Base-by-base conservation (phyloP, 2,797 vertebrate species). In the Semotilus atromaculatus region DNA sequence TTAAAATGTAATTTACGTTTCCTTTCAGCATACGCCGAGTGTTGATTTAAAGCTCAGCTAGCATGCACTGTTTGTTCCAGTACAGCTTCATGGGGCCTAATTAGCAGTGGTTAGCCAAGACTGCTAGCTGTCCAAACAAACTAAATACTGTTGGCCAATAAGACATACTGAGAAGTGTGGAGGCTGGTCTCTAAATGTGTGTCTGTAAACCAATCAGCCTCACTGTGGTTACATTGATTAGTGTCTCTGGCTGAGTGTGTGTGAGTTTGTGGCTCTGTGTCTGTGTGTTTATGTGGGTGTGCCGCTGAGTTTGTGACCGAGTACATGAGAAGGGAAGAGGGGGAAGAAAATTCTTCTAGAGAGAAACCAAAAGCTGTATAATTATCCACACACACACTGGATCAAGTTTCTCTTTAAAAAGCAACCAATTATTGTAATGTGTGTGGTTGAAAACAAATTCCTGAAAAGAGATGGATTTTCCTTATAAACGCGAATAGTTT, bases 1-100 rank as follows among this genome's bases (percentile, higher is more conserved):
- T 90, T 90, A 89, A 90, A 90, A 89, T 86, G 88, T 86, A 90
- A 90, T 89, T 88, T 84, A 89, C 85, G 89, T 90, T 18, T 88
- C 81, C 81, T 77, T 81, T 90, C 79, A 51, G 83, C 85, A 67
- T 71, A 77, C 79, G 48, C 62, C 19, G 81, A 87, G 84, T 84
- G 88, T 86, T 90, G 86, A 89, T 89, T 88, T 88, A 88, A 86
- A 86, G 83, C 85, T 77, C 43, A 70, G 85, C 80, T 81, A 86
- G 85, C 80, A 78, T 73, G 81, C 75, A 80, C 75, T 85, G 88
- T 88, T 89, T 88, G 84, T 82, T 86, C 70, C 82, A 78, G 55
- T 77, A 80, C 83, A 70, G 84, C 82, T 89, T 90, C 89, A 90
- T 89, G 87, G 82, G 72, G 36, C 80, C 82, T 87, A 90, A 90